phyloP scores from a whole-genome alignment of 2,113 vertebrate genomes.

The Prietella phreatophila region DNA sequence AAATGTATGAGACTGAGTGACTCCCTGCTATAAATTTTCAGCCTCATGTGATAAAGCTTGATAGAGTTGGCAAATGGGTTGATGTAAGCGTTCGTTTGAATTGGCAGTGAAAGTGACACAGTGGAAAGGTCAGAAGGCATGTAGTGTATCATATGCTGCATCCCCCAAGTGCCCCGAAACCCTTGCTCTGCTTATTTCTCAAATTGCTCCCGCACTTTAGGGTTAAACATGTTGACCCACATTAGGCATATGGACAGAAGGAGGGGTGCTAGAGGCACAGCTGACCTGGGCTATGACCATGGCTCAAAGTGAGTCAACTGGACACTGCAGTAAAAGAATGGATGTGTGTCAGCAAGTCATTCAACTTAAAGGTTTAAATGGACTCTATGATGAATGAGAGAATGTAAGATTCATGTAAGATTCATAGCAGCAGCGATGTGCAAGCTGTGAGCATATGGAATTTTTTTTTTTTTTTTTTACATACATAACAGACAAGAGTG shows the following conservation, averaged over 20 bases:
- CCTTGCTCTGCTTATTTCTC: constrained; percentile 42
- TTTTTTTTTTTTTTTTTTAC: constrained; percentile 28
- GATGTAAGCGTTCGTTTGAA: constrained; percentile 1
- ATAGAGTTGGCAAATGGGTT: not conserved
- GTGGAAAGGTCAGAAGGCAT: constrained; percentile 38
- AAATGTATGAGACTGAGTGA: not conserved
- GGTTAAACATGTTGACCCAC: constrained; percentile 45
- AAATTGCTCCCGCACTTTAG: constrained; percentile 39
- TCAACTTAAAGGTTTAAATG: not conserved
- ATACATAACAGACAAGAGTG: constrained; percentile 31
- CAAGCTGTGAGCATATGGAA: constrained; percentile 14
- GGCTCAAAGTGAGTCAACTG: constrained; percentile 33
- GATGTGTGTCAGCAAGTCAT: not conserved
- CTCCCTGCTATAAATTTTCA: constrained; percentile 9
- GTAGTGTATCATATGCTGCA: constrained; percentile 35
- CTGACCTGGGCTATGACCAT: constrained; percentile 23
- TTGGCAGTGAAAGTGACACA: constrained; percentile 41
- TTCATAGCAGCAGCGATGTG: not conserved
- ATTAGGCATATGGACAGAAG: constrained; percentile 27
- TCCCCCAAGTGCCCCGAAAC: constrained; percentile 15
- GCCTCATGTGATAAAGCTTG: constrained; percentile 7
- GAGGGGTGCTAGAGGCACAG: constrained; percentile 18
- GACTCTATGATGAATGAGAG: not conserved
- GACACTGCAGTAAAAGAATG: not conserved
- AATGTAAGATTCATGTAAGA: not conserved